phyloP scores from a whole-genome alignment of 2,113 vertebrate genomes.

The Hyperopisus bebe region DNA sequence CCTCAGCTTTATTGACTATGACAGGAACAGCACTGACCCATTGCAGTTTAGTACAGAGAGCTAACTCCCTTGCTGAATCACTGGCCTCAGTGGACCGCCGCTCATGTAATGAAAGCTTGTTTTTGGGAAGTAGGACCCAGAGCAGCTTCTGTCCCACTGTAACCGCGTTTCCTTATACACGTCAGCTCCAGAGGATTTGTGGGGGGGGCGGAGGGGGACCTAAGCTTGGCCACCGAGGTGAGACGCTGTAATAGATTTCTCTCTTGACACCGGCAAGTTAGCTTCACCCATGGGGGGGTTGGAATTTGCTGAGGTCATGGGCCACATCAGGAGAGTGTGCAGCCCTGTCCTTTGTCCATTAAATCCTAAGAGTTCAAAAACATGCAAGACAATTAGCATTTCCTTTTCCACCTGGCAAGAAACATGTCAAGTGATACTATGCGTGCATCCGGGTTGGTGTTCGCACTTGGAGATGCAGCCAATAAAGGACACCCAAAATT shows the following conservation, averaged over 20 bases:
- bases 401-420: not conserved
- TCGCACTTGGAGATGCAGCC: not conserved
- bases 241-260: constrained; percentile 27
- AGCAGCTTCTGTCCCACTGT: constrained; percentile 33
- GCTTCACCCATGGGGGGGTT: constrained; percentile 8
- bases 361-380: not conserved
- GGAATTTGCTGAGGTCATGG: not conserved
- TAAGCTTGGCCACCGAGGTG: constrained; percentile 9
- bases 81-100: constrained; percentile 25
- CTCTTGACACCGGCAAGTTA: not conserved
- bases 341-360: not conserved
- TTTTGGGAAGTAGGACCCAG: constrained; percentile 31
- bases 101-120: constrained; percentile 41
- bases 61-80: constrained; percentile 33
- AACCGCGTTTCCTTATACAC: constrained; percentile 31
- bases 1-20: constrained; percentile 29
- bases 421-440: not conserved
- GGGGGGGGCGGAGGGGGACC: not conserved
- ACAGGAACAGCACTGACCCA: constrained; percentile 29
- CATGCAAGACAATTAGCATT: not conserved
- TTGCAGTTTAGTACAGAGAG: constrained; percentile 18
- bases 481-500: not conserved
- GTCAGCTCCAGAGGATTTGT: constrained; percentile 29
- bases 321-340: not conserved
- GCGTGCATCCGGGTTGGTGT: not conserved